These are phyloP conservation scores for Latrodectus hesperus DNA, from an alignment of 2,888 invertebrate genomes.

Conservation along the genomic window DNA sequence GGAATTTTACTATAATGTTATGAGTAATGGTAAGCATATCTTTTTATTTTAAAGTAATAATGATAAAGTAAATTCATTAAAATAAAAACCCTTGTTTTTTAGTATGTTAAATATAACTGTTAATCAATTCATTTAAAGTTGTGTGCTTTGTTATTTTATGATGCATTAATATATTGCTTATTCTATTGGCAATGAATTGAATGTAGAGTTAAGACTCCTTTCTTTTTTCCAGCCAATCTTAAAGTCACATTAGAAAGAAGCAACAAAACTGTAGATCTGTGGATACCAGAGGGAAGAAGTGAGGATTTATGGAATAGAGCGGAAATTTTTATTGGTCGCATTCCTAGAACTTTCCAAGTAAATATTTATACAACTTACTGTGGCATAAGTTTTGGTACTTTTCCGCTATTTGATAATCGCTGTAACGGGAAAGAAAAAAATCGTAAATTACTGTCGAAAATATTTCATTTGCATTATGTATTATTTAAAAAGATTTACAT, in stretches of 20 bases:
- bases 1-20: slow-evolving; percentile 60
- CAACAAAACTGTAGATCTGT: slow-evolving; percentile 40
- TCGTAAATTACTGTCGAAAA: too few species aligned
- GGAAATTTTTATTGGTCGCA: slow-evolving; percentile 30
- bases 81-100: not conserved
- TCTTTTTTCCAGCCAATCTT: slow-evolving; percentile 15
- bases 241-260: slow-evolving; percentile 30
- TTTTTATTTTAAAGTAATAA: not conserved
- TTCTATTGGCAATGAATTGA: too few species aligned
- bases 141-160: too few species aligned
- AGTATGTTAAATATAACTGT: not conserved
- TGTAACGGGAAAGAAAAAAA: too few species aligned
- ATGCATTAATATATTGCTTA: too few species aligned
- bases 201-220: not conserved
- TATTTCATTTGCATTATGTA: too few species aligned
- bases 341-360: slow-evolving; percentile 46
- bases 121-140: too few species aligned
- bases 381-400: too few species aligned
- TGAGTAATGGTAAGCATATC: slow-evolving; percentile 32
- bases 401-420: too few species aligned
- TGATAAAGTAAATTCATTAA: not conserved
- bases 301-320: slow-evolving; percentile 38
- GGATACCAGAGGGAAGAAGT: slow-evolving; percentile 30
- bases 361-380: not conserved
- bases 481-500: too few species aligned